Evolutionary conservation across 2,797 vertebrate genomes (phyloP), one percentile per base, ranked within the genome.

Genomic region (Gadopsis marmoratus): DNA sequence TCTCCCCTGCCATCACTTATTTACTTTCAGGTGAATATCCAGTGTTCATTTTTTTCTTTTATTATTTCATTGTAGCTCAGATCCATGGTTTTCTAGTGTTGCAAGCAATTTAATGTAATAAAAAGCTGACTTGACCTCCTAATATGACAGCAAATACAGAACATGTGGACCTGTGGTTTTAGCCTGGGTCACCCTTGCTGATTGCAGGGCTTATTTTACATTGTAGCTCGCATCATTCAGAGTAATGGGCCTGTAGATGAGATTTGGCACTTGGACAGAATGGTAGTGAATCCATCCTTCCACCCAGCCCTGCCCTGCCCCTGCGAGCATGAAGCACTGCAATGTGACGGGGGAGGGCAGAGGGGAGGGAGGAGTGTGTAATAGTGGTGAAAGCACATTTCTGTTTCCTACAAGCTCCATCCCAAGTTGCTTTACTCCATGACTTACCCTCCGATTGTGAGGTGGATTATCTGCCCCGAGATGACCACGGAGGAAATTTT

Each of bases 181-280:
- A 77, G 68, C 33, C 60, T 12, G 60, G 61, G 76, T 89, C 85
- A 82, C 73, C 79, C 79, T 87, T 74, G 23, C 80, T 84, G 84
- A 92, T 90, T 90, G 73, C 66, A 43, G 55, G 67, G 51, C 37
- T 84, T 81, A 79, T 88, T 87, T 80, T 81, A 85, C 76, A 79
- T 87, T 68, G 79, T 63, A 37, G 59, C 73, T 78, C 79, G 56
- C 75, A 84, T 88, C 81, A 69, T 71, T 85, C 71, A 87, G 81
- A 90, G 74, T 87, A 90, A 92, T 91, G 68, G 86, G 71, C 65
- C 82, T 66, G 53, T 71, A 80, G 87, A 91, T 90, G 85, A 88
- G 82, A 84, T 76, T 75, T 90, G 88, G 81, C 91, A 88, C 71
- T 76, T 78, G 83, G 71, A 86, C 83, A 79, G 31, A 81, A 82